Conservation (phyloP, 2,888 invertebrate species). For the Zaprionus bogoriensis region DNA sequence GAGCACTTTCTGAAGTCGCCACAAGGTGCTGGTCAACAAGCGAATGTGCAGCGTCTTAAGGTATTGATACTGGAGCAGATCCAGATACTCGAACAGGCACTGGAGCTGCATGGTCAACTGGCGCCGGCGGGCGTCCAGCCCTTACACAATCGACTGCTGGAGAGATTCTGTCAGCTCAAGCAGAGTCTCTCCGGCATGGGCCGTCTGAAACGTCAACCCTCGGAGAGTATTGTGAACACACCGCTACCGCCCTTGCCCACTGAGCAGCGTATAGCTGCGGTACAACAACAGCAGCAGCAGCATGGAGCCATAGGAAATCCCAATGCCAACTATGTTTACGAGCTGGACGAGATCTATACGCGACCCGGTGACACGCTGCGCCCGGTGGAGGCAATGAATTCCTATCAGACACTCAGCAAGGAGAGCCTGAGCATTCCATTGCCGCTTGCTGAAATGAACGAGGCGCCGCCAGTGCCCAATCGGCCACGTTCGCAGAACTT, state of each 20-base stretch:
- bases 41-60: conserved; percentile 86
- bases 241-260: conserved; percentile 91
- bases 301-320: conserved; percentile 19
- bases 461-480: conserved; percentile 86
- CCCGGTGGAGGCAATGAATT: conserved; percentile 78
- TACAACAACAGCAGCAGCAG: conserved; percentile 7
- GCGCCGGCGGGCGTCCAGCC: conserved; percentile 95
- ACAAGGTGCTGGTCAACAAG: conserved; percentile 84
- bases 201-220: conserved; percentile 87
- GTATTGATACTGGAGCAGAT: conserved; percentile 90
- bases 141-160: conserved; percentile 92
- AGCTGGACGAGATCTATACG: conserved; percentile 89
- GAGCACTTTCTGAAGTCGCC: conserved; percentile 87
- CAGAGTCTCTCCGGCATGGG: conserved; percentile 87
- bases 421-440: conserved; percentile 70
- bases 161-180: conserved; percentile 92
- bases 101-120: conserved; percentile 92
- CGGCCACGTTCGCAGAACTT: conserved; percentile 86
- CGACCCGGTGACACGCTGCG: conserved; percentile 84
- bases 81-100: conserved; percentile 91
- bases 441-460: conserved; percentile 44
- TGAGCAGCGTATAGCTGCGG: conserved; percentile 84
- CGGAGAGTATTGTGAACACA: conserved; percentile 92
- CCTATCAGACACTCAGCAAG: conserved; percentile 81
- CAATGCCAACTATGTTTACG: conserved; percentile 82